A percentile compares a stretch with the other conserved stretches of the same genome.
Conservation (phyloP, 2,888 invertebrate species). For the Oscheius onirici region DNA sequence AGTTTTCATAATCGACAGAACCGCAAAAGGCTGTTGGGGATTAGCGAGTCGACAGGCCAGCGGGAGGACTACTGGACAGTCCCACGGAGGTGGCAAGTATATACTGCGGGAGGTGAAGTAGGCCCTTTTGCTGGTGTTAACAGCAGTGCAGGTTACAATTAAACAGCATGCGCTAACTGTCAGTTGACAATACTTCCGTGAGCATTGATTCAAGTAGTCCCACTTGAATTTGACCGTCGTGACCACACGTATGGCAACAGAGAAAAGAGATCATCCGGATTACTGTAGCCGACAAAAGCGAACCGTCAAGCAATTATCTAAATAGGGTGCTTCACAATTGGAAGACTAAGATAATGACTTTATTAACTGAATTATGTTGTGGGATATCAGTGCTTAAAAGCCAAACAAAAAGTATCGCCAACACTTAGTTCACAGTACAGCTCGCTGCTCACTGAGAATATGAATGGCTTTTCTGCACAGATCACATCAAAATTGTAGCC, state of each 20-base stretch:
- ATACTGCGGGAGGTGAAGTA: not conserved
- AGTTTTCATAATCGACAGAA: constrained; percentile 14
- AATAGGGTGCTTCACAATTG: not conserved
- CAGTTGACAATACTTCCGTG: not conserved
- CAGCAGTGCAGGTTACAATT: not conserved
- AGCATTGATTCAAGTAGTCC: not conserved
- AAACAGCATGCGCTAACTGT: not conserved
- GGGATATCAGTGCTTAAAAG: constrained; percentile 45
- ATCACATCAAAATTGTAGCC: constrained; percentile 54
- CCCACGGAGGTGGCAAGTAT: constrained; percentile 5
- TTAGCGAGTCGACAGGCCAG: constrained; percentile 19
- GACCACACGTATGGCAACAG: constrained; percentile 32
- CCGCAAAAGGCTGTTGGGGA: constrained; percentile 17
- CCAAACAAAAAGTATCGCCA: constrained; percentile 43
- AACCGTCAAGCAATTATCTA: constrained; percentile 6
- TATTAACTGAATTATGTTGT: constrained; percentile 1
- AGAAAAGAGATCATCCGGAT: constrained; percentile 20
- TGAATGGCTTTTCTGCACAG: constrained; percentile 33
- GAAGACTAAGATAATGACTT: not conserved
- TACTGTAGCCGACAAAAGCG: constrained; percentile 26
- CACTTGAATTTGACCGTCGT: not conserved
- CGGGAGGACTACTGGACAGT: constrained; percentile 11
- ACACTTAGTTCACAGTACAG: constrained; percentile 42
- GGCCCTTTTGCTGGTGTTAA: not conserved
- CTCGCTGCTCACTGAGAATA: constrained; percentile 1